Evolutionary conservation across 2,888 invertebrate species (phyloP), one percentile per base, ranked within the genome.

Genomic region (Rutpela maculata): DNA sequence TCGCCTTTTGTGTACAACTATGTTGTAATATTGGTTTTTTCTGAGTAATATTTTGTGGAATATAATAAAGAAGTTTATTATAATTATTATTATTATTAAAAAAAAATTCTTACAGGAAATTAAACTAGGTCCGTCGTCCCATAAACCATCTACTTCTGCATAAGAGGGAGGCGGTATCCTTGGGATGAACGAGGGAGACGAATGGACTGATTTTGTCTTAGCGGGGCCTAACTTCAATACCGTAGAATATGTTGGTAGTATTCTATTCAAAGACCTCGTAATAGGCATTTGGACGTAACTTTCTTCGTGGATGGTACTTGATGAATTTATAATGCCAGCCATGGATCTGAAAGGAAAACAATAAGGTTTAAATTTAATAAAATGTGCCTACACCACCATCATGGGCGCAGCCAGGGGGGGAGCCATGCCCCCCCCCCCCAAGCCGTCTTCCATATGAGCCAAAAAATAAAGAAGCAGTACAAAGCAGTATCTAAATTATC

Each of bases 161-260:
- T 87, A 87, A 4, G 85, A 82, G 4, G 87, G 87, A 15, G 87
- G 87, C 9, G 87, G 86, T 17, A 80, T 76, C 73, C 84, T 80
- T 0, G 79, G 77, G 12, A 84, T 77, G 69, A 84, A 86, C 2
- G 84, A 82, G 26, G 78, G 69, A 0, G 83, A 79, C 0, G 82
- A 77, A 50, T 77, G 73, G 10, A 63, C 31, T 9, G 70, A 65
- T 26, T 72, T 74, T 11, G 59, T 22, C n/a, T 78, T 79, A 5
- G 77, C 71, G 6, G 86, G 84, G 15, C 87, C 87, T 66, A 86
- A 77, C 65, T 84, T 83, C 82, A 89, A 82, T 7, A 88, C 86
- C 5, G 88, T 85, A 0, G 88, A 88, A 79, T 88, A 89, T 1
- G 88, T 86, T 4, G 89, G 89, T 6, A 87, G 86, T 6, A 82